Evolutionary conservation across 2,113 vertebrate genomes (phyloP).

Genomic region (Pygathrix nemaeus): DNA sequence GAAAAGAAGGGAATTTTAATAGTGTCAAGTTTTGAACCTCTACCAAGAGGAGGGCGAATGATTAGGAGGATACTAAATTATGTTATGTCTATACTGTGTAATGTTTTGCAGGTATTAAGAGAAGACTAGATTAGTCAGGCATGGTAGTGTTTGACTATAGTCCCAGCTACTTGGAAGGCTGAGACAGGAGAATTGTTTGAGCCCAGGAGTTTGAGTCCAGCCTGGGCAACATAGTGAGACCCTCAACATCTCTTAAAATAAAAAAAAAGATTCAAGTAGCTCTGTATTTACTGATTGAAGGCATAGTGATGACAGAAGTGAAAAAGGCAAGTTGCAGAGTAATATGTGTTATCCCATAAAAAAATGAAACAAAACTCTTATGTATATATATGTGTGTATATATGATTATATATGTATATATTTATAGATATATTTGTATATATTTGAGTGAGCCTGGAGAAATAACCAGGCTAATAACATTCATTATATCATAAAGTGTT

Average conservation of each 20-base stretch:
- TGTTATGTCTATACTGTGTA: not conserved
- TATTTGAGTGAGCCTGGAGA: not conserved
- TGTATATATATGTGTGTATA: rapidly evolving
- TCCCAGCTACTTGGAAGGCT: not conserved
- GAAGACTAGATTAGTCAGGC: not conserved
- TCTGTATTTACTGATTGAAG: not conserved
- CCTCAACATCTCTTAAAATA: not conserved
- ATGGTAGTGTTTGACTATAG: not conserved
- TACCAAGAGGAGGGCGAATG: not conserved
- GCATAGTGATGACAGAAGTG: not conserved
- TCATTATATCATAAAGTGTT: not conserved
- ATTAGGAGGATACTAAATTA: not conserved
- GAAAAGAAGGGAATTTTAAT: not conserved
- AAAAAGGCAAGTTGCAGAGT: not conserved
- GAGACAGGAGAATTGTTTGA: not conserved
- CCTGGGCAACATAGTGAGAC: not conserved
- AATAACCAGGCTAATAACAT: not conserved
- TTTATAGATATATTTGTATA: not conserved
- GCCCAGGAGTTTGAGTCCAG: not conserved
- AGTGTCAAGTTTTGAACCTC: not conserved
- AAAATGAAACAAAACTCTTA: not conserved
- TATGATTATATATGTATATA: not conserved
- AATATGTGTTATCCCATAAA: not conserved
- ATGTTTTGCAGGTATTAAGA: not conserved
- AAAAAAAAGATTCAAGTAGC: not conserved